A percentile compares a stretch with the other conserved stretches of the same genome.
These are phyloP conservation scores for Amphilophus citrinellus DNA, from an alignment of 2,113 vertebrate genomes.

Conservation along the genomic window DNA sequence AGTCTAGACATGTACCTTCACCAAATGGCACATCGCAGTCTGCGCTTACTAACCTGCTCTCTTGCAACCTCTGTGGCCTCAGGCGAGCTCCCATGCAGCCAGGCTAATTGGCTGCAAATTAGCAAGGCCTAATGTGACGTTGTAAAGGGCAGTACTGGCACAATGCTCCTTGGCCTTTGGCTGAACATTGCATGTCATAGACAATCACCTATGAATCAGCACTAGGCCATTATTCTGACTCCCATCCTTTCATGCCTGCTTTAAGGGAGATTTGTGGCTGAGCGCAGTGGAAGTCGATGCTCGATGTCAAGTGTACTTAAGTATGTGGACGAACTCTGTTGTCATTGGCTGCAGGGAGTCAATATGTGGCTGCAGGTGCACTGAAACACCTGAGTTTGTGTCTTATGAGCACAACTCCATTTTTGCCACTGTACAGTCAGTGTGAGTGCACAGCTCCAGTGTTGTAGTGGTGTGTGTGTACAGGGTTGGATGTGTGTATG, in stretches of 20 bases:
- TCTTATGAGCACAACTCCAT: constrained; percentile 22
- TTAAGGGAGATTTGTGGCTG: constrained; percentile 29
- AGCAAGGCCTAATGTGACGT: constrained; percentile 68
- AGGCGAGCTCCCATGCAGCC: constrained; percentile 56
- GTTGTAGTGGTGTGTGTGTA: background rate
- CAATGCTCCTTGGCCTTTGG: constrained; percentile 73
- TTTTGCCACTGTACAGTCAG: background rate
- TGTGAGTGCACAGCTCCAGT: background rate
- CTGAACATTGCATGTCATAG: constrained; percentile 64
- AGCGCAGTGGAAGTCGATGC: constrained; percentile 33
- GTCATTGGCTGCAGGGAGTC: constrained; percentile 49
- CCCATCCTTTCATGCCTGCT: constrained; percentile 29
- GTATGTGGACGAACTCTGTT: constrained; percentile 33
- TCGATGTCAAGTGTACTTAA: constrained; percentile 52
- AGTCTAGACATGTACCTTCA: constrained; percentile 14
- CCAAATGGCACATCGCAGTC: constrained; percentile 27
- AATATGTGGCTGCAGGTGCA: constrained; percentile 39
- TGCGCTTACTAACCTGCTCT: constrained; percentile 51
- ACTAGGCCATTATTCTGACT: constrained; percentile 52
- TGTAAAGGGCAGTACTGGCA: constrained; percentile 63
- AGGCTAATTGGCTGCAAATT: constrained; percentile 74
- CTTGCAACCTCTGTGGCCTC: constrained; percentile 50
- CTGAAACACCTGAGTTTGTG: constrained; percentile 17
- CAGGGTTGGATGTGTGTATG: background rate
- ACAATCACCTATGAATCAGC: constrained; percentile 70